phyloP scores from a whole-genome alignment of 2,113 vertebrate genomes.

The Thalassoma bifasciatum region DNA sequence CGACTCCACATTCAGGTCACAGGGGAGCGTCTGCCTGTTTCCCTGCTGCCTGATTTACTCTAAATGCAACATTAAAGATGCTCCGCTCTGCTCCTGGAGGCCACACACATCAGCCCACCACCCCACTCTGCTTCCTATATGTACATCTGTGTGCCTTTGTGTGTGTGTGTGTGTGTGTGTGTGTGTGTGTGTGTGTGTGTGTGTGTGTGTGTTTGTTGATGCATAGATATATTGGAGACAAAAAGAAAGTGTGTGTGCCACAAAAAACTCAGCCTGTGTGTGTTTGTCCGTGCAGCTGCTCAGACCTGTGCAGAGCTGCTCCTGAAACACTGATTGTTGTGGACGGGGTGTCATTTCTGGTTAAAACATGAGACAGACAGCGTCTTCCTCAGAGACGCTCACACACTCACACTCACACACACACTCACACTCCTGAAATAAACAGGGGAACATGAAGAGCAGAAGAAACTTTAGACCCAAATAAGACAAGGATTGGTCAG shows the following conservation, averaged over 20 bases:
- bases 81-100: slow-evolving; percentile 50
- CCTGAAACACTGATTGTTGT: slow-evolving; percentile 87
- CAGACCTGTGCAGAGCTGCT: slow-evolving; percentile 44
- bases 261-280: not conserved
- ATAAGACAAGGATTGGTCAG: not conserved
- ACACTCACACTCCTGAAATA: too few species aligned
- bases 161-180: too few species aligned
- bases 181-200: not conserved
- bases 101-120: slow-evolving; percentile 9
- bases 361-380: slow-evolving; percentile 86
- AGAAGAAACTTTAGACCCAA: not conserved
- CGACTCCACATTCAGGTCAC: slow-evolving; percentile 92
- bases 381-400: slow-evolving; percentile 71
- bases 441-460: too few species aligned
- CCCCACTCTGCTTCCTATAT: not conserved
- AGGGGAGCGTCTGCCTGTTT: slow-evolving; percentile 90
- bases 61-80: slow-evolving; percentile 97
- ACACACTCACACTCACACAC: slow-evolving; percentile 55
- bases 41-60: slow-evolving; percentile 93
- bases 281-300: not conserved
- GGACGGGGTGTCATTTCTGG: slow-evolving; percentile 92
- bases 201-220: too few species aligned
- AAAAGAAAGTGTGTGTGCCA: too few species aligned
- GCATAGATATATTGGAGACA: too few species aligned
- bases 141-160: not conserved